Conservation (phyloP, 2,113 vertebrate genomes). For the Nicator chloris region DNA sequence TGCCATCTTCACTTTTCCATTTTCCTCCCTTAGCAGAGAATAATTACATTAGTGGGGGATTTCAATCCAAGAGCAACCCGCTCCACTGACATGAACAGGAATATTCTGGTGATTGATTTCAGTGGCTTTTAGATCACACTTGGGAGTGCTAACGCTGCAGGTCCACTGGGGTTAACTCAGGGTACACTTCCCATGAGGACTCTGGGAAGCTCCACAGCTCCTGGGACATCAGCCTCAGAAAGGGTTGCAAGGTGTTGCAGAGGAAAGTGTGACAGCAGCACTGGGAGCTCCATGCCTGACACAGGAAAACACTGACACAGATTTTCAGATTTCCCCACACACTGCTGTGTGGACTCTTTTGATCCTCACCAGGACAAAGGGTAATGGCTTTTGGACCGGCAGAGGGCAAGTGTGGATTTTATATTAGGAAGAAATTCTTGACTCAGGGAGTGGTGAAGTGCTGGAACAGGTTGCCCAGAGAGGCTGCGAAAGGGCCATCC, state of each 20-base stretch:
- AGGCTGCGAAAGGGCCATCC: background rate
- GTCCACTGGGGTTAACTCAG: background rate
- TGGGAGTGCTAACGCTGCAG: background rate
- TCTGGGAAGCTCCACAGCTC: background rate
- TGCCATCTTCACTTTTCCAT: background rate
- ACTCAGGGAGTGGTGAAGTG: background rate
- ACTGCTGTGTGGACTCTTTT: accelerated
- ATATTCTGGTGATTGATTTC: background rate
- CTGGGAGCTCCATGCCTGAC: background rate
- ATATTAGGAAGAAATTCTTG: background rate
- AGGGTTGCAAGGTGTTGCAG: background rate
- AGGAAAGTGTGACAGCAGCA: background rate
- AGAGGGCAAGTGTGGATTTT: background rate
- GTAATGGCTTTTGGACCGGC: background rate
- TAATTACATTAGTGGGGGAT: background rate
- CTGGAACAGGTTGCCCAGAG: background rate
- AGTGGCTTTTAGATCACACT: background rate
- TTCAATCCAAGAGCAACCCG: background rate
- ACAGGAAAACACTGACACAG: background rate
- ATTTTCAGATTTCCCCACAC: background rate
- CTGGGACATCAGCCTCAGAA: background rate
- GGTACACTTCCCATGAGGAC: background rate
- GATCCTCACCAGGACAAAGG: background rate
- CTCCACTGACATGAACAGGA: background rate
- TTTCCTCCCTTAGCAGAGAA: background rate